Base-by-base conservation (phyloP, 2,888 invertebrate species). In the Leptinotarsa haldemani region DNA sequence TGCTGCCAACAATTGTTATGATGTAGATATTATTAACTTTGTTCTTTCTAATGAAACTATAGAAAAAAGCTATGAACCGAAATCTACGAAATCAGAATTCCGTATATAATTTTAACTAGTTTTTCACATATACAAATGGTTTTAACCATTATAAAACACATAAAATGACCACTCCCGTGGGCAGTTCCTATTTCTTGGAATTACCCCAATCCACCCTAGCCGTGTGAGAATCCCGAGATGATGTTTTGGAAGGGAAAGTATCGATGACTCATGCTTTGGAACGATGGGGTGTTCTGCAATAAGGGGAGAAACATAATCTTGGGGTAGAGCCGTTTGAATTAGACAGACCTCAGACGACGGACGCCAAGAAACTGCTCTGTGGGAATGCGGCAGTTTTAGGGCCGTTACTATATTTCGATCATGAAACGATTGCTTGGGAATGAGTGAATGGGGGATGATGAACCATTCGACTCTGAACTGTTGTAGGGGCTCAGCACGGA, bases 241-340 rank as follows among this genome's bases (percentile, higher is more conserved):
- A 67, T 67, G 61, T 67, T 40, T 67, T 64, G 75, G 76, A 74
- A 71, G 73, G 73, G 66, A 71, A 61, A 65, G 79, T 79, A 80
- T 81, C 80, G 79, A 80, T 81, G 81, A 81, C 80, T 81, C 81
- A 81, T 74, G 79, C 77, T 78, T 66, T 22, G 20, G 22, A 15
- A 56, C 20, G 56, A 20, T 53, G 56, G 68, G 68, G 30, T 68
- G 30, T 16, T 9, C n/a, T 61, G 61, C 40, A 61, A 61, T 56
- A 68, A 68, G 56, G 56, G 68, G 68, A 52, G 56, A 22, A 68
- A 68, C 40, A 56, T 46, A 56, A 20, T 68, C 56, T 56, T 68
- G 46, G 20, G 68, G 68, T 25, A 68, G 52, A 68, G 46, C 30
- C 52, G 56, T 48, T 56, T 40, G 68, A 56, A 68, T 68, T 53